phyloP scores from a whole-genome alignment of 1,140 invertebrate genomes.

The Cardiocondyla obscurior region DNA sequence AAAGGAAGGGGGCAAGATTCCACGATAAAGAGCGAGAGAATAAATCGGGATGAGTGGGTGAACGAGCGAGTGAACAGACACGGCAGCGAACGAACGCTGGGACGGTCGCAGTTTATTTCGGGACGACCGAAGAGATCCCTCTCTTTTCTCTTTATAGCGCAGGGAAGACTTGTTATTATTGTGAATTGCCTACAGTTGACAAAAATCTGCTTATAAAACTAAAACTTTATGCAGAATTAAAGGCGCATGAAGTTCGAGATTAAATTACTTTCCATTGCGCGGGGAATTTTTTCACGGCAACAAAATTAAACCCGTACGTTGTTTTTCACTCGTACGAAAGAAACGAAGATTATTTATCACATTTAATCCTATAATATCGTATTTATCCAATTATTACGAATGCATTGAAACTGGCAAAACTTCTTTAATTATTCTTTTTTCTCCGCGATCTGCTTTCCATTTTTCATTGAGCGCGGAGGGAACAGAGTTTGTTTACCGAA shows the following conservation, averaged over 20 bases:
- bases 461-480: not conserved
- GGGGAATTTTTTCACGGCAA: not conserved
- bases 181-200: constrained; percentile 33
- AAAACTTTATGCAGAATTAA: too few relatives aligned
- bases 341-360: not conserved
- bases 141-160: constrained; percentile 46
- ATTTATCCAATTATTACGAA: constrained; percentile 6
- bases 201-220: not conserved
- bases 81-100: constrained; percentile 51
- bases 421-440: not conserved
- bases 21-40: constrained; percentile 61
- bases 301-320: not conserved
- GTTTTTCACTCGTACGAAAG: not conserved
- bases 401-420: not conserved
- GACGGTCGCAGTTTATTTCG: constrained; percentile 72
- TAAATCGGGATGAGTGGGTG: constrained; percentile 56
- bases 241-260: not conserved
- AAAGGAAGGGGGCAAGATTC: constrained; percentile 20
- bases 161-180: constrained; percentile 62
- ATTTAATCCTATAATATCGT: not conserved
- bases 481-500: not conserved
- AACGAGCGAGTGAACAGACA: constrained; percentile 5
- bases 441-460: not conserved
- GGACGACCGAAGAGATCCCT: constrained; percentile 53
- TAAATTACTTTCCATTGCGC: not conserved